A percentile compares a stretch with the other conserved stretches of the same genome.
These are phyloP conservation scores for Melieria picta DNA, from an alignment of 2,888 invertebrate genomes.

Conservation along the genomic window DNA sequence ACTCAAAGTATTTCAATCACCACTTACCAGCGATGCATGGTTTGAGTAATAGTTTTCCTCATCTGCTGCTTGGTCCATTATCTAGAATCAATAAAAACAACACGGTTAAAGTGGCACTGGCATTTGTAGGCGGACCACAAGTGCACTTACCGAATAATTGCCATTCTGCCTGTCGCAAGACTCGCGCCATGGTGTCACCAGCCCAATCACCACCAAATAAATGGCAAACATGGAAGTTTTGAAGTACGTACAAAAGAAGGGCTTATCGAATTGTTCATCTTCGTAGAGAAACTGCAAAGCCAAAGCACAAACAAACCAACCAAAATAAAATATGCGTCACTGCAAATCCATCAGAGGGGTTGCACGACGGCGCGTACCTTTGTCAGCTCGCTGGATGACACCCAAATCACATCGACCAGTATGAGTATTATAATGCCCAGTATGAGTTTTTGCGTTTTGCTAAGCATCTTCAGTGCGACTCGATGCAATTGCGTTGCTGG, in stretches of 20 bases:
- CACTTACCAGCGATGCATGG: conserved; percentile 62
- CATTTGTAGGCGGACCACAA: conserved; percentile 6
- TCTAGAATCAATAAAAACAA: conserved; percentile 67
- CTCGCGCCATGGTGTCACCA: conserved; percentile 90
- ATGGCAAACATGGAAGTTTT: conserved; percentile 94
- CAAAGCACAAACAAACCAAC: conserved; percentile 47
- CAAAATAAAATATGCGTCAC: neutral
- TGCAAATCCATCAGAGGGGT: neutral
- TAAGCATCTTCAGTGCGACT: conserved; percentile 58
- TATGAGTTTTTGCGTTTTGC: conserved; percentile 77
- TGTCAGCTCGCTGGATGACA: conserved; percentile 92
- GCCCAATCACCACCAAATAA: conserved; percentile 88
- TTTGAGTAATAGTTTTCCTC: conserved; percentile 83
- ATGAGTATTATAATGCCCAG: conserved; percentile 88
- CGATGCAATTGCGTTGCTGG: too few relatives aligned
- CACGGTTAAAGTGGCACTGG: neutral
- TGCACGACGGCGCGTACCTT: conserved; percentile 73
- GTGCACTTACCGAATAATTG: conserved; percentile 76
- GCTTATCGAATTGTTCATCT: conserved; percentile 88
- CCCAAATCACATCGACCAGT: conserved; percentile 95
- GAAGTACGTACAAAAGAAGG: conserved; percentile 95
- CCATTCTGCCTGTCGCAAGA: conserved; percentile 76
- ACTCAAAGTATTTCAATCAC: neutral
- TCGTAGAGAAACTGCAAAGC: conserved; percentile 81
- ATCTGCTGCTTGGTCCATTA: conserved; percentile 79